A percentile compares a stretch with the other conserved stretches of the same genome.
Conservation (phyloP, 2,113 vertebrate species). For the Thermophis baileyi region DNA sequence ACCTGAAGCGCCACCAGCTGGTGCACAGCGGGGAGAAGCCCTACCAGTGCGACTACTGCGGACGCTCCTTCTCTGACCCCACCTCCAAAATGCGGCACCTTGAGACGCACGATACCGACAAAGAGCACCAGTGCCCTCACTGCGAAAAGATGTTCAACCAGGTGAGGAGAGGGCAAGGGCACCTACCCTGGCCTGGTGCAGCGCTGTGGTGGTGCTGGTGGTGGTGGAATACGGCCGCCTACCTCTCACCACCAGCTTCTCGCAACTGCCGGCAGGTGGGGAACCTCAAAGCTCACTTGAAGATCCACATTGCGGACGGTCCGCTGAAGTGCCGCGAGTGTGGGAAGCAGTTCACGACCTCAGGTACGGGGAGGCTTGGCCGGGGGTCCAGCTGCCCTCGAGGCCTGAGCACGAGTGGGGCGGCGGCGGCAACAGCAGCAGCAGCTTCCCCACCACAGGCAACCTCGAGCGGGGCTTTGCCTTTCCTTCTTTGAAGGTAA, state of each 20-base stretch:
- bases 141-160: constrained; percentile 98
- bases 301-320: constrained; percentile 91
- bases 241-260: not conserved
- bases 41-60: constrained; percentile 92
- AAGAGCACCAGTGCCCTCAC: constrained; percentile 94
- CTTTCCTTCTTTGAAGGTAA: constrained; percentile 74
- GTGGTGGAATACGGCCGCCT: not conserved
- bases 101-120: constrained; percentile 92
- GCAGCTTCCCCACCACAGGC: not conserved
- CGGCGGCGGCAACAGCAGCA: rapidly evolving
- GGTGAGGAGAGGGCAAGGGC: constrained; percentile 63
- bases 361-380: constrained; percentile 68
- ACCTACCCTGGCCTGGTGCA: too few relatives aligned
- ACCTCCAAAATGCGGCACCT: constrained; percentile 98
- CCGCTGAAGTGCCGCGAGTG: constrained; percentile 96
- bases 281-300: constrained; percentile 93
- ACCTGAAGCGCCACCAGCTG: constrained; percentile 95
- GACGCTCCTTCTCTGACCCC: constrained; percentile 93
- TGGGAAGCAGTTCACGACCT: constrained; percentile 97
- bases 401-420: not conserved
- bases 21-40: constrained; percentile 98
- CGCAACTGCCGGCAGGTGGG: constrained; percentile 74
- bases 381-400: not conserved
- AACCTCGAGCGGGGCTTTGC: too few relatives aligned
- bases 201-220: too few relatives aligned